Evolutionary conservation across 2,888 invertebrate species (phyloP), one percentile per base, ranked within the genome.

Genomic region (Ichneumon xanthorius): DNA sequence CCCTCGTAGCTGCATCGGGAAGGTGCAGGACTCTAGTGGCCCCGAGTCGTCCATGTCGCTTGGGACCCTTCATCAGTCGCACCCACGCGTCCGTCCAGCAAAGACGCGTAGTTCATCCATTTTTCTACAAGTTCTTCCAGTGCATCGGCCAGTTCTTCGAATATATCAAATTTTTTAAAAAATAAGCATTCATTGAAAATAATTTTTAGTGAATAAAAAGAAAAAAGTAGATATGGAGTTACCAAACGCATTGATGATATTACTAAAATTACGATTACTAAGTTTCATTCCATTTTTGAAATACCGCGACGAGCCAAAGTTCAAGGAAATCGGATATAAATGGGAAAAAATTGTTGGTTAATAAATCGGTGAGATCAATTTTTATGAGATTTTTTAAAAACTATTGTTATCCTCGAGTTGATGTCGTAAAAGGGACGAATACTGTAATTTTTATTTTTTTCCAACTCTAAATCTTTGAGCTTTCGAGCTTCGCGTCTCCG

Each of bases 41-140:
- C 81, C 85, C 63, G 84, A 87, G 82, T 77, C 85, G 79, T 75
- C 37, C 72, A 71, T 65, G 61, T 9, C 53, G 85, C 83, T 83
- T 80, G 86, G 83, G 86, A 83, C 83, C 73, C 84, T 84, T 75
- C 82, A 71, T 91, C 92, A 92, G 92, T 92, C 86, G 89, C 91
- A 85, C 91, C 91, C 90, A 91, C 91, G 91, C 92, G 86, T 86
- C 83, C 88, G 72, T 73, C 5, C 61, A 7, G 89, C 45, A 37
- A 85, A 87, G 86, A 85, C 86, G 78, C 72, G 68, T 71, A 45
- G 80, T 88, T 89, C 75, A 63, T 93, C 37, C 61, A 16, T 14
- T 63, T 78, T 53, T 37, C 22, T 55, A 9, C 40, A 50, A 45
- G 30, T 22, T 50, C n/a, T 19, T 22, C 22, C 65, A 33, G 30